Base-by-base conservation (phyloP, 2,797 vertebrate genomes). In the Cuculus canorus region DNA sequence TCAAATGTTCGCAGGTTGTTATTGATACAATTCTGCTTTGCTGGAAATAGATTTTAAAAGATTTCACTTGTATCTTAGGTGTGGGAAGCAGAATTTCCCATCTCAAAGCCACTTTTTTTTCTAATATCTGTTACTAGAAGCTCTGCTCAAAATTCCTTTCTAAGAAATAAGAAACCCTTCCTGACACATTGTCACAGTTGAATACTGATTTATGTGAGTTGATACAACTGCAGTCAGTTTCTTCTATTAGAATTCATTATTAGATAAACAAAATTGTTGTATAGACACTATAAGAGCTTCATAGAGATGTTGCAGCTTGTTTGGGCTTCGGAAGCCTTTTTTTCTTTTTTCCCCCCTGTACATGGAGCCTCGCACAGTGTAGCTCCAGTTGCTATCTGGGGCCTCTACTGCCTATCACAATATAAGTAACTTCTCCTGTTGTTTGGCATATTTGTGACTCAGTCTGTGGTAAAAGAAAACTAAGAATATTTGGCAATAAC, bases 401-500 rank as follows among this genome's bases (percentile, higher is more conserved):
- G 37, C 17, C 9, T 59, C 57, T 43, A 2, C 72, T n/a, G n/a
- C n/a, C n/a, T 63, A 27, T 33, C 18, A 11, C 45, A 71, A 21
- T 70, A 45, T 3, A 2, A 35, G 17, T n/a, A 61, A 57, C 59
- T 15, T 4, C 70, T 89, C 39, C 21, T 81, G 32, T 77, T 82
- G 33, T 12, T 78, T 18, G 61, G 48, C 43, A 10, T 96, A 60
- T 85, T 96, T 96, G 71, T 70, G 24, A 39, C 12, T 10, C 27
- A 72, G 30, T 82, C 70, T 95, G 48, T 88, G 53, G 90, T 68
- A 87, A 82, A 92, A 76, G 68, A 96, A 94, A 95, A 83, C 82
- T 79, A 90, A 52, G 72, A 88, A 60, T 95, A 90, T 86, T 94
- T 83, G 50, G 27, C 71, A 68, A 54, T 68, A 92, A 72, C 90